Percentiles rank a stretch among this genome's conserved stretches.
These are phyloP conservation scores for Anagyrus pseudococci DNA, from an alignment of 2,888 invertebrate species.

Conservation along the genomic window DNA sequence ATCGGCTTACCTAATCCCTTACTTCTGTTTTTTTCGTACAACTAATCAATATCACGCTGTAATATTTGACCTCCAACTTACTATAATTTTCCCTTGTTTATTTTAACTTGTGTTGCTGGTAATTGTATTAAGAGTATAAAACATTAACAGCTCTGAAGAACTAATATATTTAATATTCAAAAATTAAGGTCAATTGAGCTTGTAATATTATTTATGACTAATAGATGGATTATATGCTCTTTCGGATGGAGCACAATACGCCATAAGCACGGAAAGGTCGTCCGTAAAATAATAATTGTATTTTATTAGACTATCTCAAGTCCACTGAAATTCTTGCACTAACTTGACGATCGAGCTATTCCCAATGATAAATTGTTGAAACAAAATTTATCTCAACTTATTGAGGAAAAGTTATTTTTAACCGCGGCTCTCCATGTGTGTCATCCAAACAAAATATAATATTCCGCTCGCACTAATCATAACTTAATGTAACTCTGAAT, in stretches of 20 bases:
- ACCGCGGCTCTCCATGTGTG: no score
- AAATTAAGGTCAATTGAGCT: conserved; percentile 28
- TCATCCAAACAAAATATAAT: no score
- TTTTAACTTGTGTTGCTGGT: no score
- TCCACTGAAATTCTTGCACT: conserved; percentile 33
- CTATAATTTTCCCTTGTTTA: no score
- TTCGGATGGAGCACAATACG: conserved; percentile 12
- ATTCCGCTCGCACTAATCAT: no score
- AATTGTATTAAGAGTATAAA: no score
- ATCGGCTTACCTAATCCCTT: no score
- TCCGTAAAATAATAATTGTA: conserved; percentile 37
- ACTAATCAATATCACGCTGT: no score
- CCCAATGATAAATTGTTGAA: conserved; percentile 26
- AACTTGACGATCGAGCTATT: conserved; percentile 30
- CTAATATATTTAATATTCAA: no score
- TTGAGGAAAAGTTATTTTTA: background rate
- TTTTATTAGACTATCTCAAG: conserved; percentile 33
- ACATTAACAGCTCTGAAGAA: no score
- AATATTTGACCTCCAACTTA: no score
- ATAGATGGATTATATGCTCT: conserved; percentile 4
- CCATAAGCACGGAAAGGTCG: conserved; percentile 23
- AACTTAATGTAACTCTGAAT: conserved; percentile 4
- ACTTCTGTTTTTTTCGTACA: no score
- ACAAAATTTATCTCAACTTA: conserved; percentile 34
- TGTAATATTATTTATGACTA: conserved; percentile 27